Evolutionary conservation across 2,888 invertebrate species (phyloP), one percentile per base, ranked within the genome.

Genomic region (Hyppa rectilinea): DNA sequence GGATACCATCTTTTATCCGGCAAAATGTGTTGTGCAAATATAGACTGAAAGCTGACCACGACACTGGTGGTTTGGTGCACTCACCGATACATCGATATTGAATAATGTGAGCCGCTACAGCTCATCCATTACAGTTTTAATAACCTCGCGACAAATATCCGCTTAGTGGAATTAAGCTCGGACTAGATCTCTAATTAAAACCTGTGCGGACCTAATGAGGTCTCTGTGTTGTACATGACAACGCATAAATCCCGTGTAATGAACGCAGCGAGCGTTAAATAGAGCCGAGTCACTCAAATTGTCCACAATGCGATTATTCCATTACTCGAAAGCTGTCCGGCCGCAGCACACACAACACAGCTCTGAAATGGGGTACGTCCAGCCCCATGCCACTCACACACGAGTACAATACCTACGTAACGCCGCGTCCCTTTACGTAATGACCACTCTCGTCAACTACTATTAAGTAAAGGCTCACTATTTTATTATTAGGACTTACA

Each of bases 291-390:
- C 93, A 92, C 93, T 94, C 92, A 93, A 94, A 94, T 93, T 91
- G 92, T 91, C 91, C 94, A 93, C 93, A 94, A 94, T 94, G 92
- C 93, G 93, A 95, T 95, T 94, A 95, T 94, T 94, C 91, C 92
- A 92, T 94, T 94, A 92, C 90, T 78, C 81, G 87, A 87, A 89
- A 90, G 88, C 92, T 88, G 89, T 82, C 87, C 84, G 87, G 85
- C 89, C 88, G 87, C 88, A 87, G 86, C 84, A 79, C 87, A 82
- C 80, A 82, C 79, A 74, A 81, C 78, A 83, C 50, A 83, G 80
- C 78, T 83, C 84, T 86, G 84, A 82, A 87, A 89, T 86, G 68
- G 73, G 79, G 82, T 79, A 72, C 80, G 83, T 83, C 68, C 74
- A 71, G 66, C 53, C 78, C 77, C 74, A 66, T 75, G 75, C 69